Evolutionary conservation across 2,888 invertebrate genomes (phyloP).

Genomic region (Noctua fimbriata): DNA sequence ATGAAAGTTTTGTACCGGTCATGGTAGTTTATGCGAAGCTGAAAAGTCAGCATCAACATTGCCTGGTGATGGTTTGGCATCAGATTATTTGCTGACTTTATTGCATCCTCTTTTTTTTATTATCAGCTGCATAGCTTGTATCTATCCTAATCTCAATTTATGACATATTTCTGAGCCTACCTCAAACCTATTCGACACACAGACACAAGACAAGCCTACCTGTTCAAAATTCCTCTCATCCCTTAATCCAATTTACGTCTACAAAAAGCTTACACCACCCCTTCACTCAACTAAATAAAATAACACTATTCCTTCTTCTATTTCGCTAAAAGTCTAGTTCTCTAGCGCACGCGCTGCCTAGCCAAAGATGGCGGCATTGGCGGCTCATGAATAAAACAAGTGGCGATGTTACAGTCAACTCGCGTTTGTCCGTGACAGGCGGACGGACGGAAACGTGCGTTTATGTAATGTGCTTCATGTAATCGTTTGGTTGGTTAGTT

Average conservation of each 20-base stretch:
- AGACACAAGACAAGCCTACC: background rate
- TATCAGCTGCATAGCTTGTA: background rate
- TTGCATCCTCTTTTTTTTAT: background rate
- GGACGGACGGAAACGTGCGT: conserved; percentile 67
- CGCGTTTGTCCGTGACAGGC: conserved; percentile 65
- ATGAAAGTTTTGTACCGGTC: background rate
- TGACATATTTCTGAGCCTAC: background rate
- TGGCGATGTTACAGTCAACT: conserved; percentile 52
- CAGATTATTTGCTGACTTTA: background rate
- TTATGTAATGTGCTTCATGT: conserved; percentile 62
- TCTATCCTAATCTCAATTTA: background rate
- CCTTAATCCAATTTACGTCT: conserved; percentile 11
- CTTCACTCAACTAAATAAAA: conserved; percentile 36
- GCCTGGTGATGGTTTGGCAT: background rate
- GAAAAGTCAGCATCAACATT: background rate
- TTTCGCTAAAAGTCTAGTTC: conserved; percentile 47
- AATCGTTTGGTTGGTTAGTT: conserved; percentile 45
- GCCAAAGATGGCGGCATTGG: conserved; percentile 61
- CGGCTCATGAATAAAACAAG: conserved; percentile 68
- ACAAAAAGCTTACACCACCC: background rate
- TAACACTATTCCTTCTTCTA: conserved; percentile 19
- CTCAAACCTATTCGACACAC: background rate
- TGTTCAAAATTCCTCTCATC: conserved; percentile 10
- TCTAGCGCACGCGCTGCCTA: conserved; percentile 50
- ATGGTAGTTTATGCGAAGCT: background rate